Base-by-base conservation (phyloP, 2,888 invertebrate genomes). In the Eupelmus urozonus region DNA sequence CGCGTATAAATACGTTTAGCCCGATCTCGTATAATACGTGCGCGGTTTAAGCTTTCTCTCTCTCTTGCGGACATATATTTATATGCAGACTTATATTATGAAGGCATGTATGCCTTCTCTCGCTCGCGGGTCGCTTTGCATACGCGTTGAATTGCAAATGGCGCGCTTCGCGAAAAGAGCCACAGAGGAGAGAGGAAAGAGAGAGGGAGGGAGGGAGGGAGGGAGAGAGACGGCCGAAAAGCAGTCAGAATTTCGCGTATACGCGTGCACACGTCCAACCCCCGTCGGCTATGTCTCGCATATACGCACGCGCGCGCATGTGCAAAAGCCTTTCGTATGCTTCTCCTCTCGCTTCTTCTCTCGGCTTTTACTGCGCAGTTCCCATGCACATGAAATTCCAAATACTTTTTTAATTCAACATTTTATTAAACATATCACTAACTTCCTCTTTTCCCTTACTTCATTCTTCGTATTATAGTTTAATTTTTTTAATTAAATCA, bases 101-200 rank as follows among this genome's bases (percentile, higher is more conserved):
- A 72, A 80, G 74, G 75, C 71, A 71, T 66, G 65, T 75, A 59
- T 75, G 45, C 78, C 27, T 34, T 16, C 45, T 40, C 63, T 49
- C 59, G 27, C 49, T 13, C 55, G 70, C n/a, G 51, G 66, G 18
- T 16, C 62, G 66, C 81, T 81, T 80, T 81, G 76, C 80, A 81
- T 81, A 80, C 80, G 81, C 82, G 81, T 85, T 86, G 86, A 86
- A 86, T 86, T 86, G 85, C 86, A 85, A 86, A 85, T 86, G 81
- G 81, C 70, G 79, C 57, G n/a, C 42, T 13, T 78, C 69, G 80
- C 57, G 65, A 51, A 63, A 72, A 42, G 25, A 25, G n/a, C n/a
- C n/a, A n/a, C n/a, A n/a, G n/a, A n/a, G n/a, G 65, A 60, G 40
- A 66, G 59, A 77, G 62, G 53, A 63, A 67, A 59, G 63, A 40